Conservation (phyloP, 2,888 invertebrate species). For the Plebejus melissa region DNA sequence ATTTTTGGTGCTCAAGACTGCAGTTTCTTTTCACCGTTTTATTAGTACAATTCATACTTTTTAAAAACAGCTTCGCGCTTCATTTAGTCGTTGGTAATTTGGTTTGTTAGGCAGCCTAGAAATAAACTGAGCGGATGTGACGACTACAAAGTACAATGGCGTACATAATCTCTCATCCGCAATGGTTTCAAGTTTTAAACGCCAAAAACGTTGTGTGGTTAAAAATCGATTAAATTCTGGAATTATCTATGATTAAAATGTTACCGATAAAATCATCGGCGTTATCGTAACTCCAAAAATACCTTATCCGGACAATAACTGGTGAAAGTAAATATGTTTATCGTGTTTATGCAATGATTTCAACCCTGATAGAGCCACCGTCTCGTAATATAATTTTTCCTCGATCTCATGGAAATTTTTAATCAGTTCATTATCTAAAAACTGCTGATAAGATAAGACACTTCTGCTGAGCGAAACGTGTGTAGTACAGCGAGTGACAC, state of each 20-base stretch:
- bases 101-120: background rate
- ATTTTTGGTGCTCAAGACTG: background rate
- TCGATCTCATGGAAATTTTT: constrained; percentile 59
- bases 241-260: background rate
- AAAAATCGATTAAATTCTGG: background rate
- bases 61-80: background rate
- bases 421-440: constrained; percentile 56
- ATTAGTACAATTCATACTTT: background rate
- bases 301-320: constrained; percentile 16
- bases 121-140: background rate
- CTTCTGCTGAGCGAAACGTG: constrained; percentile 50
- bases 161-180: background rate
- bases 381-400: constrained; percentile 46
- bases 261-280: background rate
- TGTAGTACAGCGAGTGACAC: constrained; percentile 50
- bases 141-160: background rate
- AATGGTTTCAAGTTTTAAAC: background rate
- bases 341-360: constrained; percentile 24
- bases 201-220: background rate
- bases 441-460: constrained; percentile 66
- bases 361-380: constrained; percentile 31
- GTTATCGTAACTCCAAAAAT: constrained; percentile 6
- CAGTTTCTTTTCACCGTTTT: too few relatives aligned
- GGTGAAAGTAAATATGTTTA: constrained; percentile 22
- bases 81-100: background rate